Evolutionary conservation across 2,888 invertebrate species (phyloP).

Genomic region (Dromius quadrimaculatus): DNA sequence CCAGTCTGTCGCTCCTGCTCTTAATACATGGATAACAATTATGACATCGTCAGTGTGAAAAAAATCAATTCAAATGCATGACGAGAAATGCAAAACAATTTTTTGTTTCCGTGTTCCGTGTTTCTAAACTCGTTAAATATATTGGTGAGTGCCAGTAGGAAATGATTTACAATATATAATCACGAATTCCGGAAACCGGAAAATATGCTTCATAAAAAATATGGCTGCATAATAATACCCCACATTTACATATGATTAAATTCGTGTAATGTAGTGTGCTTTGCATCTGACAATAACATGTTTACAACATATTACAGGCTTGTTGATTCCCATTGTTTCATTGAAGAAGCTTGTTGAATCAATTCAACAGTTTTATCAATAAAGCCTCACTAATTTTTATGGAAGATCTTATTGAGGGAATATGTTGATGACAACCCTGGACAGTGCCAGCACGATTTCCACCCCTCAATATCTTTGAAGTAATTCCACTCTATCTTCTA

Average conservation of each 20-base stretch:
- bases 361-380: slow-evolving; percentile 1
- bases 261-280: slow-evolving; percentile 1
- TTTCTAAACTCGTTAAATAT: not conserved
- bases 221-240: slow-evolving; percentile 42
- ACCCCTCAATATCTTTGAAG: slow-evolving; percentile 2
- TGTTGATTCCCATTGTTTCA: slow-evolving; percentile 7
- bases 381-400: too few species aligned
- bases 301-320: slow-evolving; percentile 7
- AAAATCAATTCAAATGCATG: too few species aligned
- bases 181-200: slow-evolving; percentile 26
- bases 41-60: too few species aligned
- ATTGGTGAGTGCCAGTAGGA: not conserved
- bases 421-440: not conserved
- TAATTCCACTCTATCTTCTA: slow-evolving; percentile 3
- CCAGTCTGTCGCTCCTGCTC: too few species aligned
- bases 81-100: too few species aligned
- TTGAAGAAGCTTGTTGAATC: not conserved
- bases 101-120: too few species aligned
- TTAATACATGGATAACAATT: too few species aligned
- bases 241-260: slow-evolving; percentile 23
- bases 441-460: not conserved
- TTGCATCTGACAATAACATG: slow-evolving; percentile 8
- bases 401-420: too few species aligned
- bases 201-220: slow-evolving; percentile 39
- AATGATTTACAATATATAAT: slow-evolving; percentile 30